Evolutionary conservation across 1,140 invertebrate species (phyloP).

Genomic region (Heliconius himera): DNA sequence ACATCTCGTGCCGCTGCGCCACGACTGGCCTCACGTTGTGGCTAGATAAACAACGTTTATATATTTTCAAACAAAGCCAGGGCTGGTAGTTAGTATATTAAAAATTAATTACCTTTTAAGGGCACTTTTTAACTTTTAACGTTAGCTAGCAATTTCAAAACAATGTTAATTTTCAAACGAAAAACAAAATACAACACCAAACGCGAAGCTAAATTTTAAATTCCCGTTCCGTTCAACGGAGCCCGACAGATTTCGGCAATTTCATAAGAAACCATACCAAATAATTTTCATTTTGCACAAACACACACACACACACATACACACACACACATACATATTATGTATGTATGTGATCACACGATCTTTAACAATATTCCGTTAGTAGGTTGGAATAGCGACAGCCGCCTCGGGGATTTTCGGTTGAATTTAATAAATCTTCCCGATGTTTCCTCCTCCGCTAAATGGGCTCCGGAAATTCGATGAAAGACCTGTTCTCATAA

Average conservation of each 20-base stretch:
- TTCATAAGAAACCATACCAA: conserved; percentile 32
- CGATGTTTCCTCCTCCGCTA: conserved; percentile 34
- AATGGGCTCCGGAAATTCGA: conserved; percentile 37
- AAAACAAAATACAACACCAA: not conserved
- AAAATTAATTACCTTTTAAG: not conserved
- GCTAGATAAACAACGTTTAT: no score
- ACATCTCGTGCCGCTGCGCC: no score
- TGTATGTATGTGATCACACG: no score
- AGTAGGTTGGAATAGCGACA: conserved; percentile 21
- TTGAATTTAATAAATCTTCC: conserved; percentile 42
- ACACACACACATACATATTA: conserved; percentile 14
- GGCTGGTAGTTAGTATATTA: not conserved
- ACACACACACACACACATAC: conserved; percentile 10
- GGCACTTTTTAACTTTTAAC: no score
- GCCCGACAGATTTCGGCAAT: conserved; percentile 10
- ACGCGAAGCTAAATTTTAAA: conserved; percentile 5
- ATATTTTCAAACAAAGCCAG: no score
- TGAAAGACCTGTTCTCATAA: conserved; percentile 45
- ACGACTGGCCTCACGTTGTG: no score
- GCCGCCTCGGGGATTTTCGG: conserved; percentile 32
- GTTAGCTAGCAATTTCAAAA: not conserved
- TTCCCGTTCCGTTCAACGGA: conserved; percentile 1
- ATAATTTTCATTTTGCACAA: conserved; percentile 37
- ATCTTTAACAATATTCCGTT: conserved; percentile 35
- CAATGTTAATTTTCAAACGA: not conserved